phyloP scores from a whole-genome alignment of 1,140 invertebrate species.

The Caerostris darwini region DNA sequence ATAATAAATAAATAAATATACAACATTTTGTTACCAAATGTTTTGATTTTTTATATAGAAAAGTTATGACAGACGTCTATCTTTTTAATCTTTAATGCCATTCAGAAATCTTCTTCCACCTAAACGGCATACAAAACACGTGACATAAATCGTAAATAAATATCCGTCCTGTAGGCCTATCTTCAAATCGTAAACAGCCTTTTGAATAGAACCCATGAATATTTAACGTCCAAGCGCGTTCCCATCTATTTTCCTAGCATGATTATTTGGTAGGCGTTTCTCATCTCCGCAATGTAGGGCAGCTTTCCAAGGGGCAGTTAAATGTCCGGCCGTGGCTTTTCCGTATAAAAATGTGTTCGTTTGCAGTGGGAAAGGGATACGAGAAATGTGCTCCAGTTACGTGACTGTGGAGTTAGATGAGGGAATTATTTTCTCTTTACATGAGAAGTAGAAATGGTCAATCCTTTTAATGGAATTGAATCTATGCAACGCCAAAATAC shows the following conservation, averaged over 20 bases:
- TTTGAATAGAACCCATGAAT: background rate
- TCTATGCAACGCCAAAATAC: background rate
- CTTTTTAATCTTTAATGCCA: too few relatives aligned
- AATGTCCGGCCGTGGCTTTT: background rate
- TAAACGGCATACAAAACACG: background rate
- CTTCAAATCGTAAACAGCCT: background rate
- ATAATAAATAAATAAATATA: too few relatives aligned
- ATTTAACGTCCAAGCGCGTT: background rate
- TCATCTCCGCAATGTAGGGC: background rate
- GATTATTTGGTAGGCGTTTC: background rate
- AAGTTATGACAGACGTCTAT: too few relatives aligned
- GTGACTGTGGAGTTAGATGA: background rate
- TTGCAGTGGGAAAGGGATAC: background rate
- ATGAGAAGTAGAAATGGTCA: background rate
- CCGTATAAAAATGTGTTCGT: background rate
- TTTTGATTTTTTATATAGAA: too few relatives aligned
- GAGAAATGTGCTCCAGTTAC: slow-evolving; percentile 37
- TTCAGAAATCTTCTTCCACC: too few relatives aligned
- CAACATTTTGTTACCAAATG: too few relatives aligned
- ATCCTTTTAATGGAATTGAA: slow-evolving; percentile 33
- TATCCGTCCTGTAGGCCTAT: background rate
- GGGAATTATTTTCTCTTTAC: background rate
- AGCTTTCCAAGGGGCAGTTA: background rate
- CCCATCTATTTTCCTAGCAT: background rate
- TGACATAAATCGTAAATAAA: background rate